A percentile compares a stretch with the other conserved stretches of the same genome.
Conservation (phyloP, 2,797 vertebrate species). For the Toxotes lorentzi region DNA sequence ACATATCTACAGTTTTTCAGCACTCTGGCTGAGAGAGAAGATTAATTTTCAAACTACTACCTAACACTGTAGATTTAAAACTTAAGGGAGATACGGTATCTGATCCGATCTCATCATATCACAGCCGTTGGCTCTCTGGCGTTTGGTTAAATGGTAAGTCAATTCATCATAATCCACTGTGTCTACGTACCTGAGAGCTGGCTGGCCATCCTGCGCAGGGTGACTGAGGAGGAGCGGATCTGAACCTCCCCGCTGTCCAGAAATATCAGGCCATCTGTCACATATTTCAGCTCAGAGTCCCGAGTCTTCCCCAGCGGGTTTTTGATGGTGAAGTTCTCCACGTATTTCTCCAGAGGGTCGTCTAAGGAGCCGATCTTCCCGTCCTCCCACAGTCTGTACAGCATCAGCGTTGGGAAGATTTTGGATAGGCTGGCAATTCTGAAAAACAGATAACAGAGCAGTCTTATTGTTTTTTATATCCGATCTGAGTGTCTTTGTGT, state of each 20-base stretch:
- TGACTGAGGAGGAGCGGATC: slow-evolving; percentile 90
- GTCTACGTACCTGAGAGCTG: slow-evolving; percentile 91
- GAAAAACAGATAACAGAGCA: slow-evolving; percentile 26
- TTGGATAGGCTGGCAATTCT: slow-evolving; percentile 97
- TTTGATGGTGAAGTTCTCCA: slow-evolving; percentile 92
- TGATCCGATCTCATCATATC: neutral
- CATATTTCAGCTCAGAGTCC: slow-evolving; percentile 85
- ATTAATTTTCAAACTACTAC: neutral
- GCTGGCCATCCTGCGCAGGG: slow-evolving; percentile 95
- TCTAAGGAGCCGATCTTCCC: slow-evolving; percentile 92
- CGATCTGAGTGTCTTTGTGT: neutral
- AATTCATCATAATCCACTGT: neutral
- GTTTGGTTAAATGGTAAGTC: neutral
- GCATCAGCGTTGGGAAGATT: slow-evolving; percentile 95
- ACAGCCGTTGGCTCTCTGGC: neutral
- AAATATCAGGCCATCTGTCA: slow-evolving; percentile 87
- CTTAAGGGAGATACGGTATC: neutral
- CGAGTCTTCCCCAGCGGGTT: slow-evolving; percentile 90
- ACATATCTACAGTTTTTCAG: neutral
- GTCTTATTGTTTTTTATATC: neutral
- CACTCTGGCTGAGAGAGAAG: neutral
- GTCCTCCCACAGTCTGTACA: slow-evolving; percentile 96
- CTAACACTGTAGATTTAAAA: neutral
- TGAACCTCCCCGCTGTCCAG: slow-evolving; percentile 86
- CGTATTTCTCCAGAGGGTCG: slow-evolving; percentile 93